These are phyloP conservation scores for Drosophila nebulosa DNA, from an alignment of 1,140 invertebrate species.

Conservation along the genomic window DNA sequence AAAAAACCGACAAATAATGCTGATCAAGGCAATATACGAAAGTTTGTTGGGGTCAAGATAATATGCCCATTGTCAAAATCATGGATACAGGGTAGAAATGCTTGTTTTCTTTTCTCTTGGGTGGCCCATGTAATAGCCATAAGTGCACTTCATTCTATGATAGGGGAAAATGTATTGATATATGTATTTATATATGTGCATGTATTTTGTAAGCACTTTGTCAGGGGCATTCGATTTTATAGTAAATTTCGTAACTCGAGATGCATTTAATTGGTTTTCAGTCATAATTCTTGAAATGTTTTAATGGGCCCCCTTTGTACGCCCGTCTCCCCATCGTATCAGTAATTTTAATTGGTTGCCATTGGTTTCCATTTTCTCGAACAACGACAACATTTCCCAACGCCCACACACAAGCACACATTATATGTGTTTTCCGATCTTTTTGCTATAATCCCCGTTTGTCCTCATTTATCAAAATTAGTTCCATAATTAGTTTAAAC, in stretches of 20 bases:
- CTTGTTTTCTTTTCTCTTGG: conserved; percentile 21
- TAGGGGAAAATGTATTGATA: conserved; percentile 16
- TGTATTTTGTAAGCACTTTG: conserved; percentile 37
- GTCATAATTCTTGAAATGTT: conserved; percentile 57
- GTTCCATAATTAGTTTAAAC: conserved; percentile 70
- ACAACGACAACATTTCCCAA: conserved; percentile 27
- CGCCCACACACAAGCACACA: conserved; percentile 49
- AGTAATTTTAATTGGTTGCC: conserved; percentile 37
- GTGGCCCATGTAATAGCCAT: conserved; percentile 42
- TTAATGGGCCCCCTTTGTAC: conserved; percentile 34
- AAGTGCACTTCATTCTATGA: conserved; percentile 37
- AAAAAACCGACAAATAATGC: too few species aligned
- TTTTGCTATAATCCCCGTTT: conserved; percentile 58
- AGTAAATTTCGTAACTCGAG: conserved; percentile 58
- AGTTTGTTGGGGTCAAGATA: too few species aligned
- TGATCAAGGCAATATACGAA: too few species aligned
- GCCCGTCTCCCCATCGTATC: not conserved
- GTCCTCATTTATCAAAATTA: conserved; percentile 46
- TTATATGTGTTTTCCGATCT: conserved; percentile 2
- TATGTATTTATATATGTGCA: not conserved
- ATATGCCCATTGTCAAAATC: not conserved
- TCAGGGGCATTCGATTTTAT: conserved; percentile 32
- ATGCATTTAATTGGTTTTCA: conserved; percentile 42
- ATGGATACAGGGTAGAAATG: not conserved
- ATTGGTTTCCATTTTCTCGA: conserved; percentile 34